Conservation (phyloP, 2,888 invertebrate species). For the Drosophila sordidapex region DNA sequence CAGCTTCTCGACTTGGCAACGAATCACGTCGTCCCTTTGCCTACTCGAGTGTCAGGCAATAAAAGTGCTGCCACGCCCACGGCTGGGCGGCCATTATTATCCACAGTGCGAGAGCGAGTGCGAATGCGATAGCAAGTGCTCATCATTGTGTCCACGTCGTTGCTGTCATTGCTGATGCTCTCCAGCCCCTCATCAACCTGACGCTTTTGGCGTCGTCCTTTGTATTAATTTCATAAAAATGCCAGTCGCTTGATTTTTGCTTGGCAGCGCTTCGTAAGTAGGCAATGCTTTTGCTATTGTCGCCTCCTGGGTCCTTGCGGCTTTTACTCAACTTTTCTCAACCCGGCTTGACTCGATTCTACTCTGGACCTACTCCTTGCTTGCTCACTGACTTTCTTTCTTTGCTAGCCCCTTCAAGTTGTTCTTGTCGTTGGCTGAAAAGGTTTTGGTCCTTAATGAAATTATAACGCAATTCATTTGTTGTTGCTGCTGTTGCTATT, state of each 20-base stretch:
- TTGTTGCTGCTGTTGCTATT: slow-evolving; percentile 28
- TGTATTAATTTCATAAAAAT: slow-evolving; percentile 80
- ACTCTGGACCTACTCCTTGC: slow-evolving; percentile 1
- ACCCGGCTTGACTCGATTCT: background rate
- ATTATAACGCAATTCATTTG: slow-evolving; percentile 77
- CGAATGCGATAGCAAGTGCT: slow-evolving; percentile 37
- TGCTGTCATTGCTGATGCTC: slow-evolving; percentile 45
- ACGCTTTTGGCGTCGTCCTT: slow-evolving; percentile 40
- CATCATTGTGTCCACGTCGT: slow-evolving; percentile 62
- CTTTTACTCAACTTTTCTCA: slow-evolving; percentile 21
- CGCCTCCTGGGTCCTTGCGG: slow-evolving; percentile 52
- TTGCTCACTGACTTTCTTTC: background rate
- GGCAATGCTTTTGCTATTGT: slow-evolving; percentile 69
- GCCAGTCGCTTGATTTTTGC: slow-evolving; percentile 72
- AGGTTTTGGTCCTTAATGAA: slow-evolving; percentile 79
- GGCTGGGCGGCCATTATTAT: slow-evolving; percentile 52
- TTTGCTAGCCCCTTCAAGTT: slow-evolving; percentile 26
- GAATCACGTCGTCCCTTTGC: slow-evolving; percentile 35
- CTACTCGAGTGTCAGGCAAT: slow-evolving; percentile 69
- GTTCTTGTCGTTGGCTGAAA: slow-evolving; percentile 43
- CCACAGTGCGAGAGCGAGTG: slow-evolving; percentile 21
- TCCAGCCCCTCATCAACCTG: slow-evolving; percentile 11
- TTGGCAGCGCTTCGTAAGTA: slow-evolving; percentile 59
- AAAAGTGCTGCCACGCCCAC: slow-evolving; percentile 51
- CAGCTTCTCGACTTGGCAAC: slow-evolving; percentile 9